phyloP scores from a whole-genome alignment of 2,797 vertebrate species.

The Rachycentron canadum region DNA sequence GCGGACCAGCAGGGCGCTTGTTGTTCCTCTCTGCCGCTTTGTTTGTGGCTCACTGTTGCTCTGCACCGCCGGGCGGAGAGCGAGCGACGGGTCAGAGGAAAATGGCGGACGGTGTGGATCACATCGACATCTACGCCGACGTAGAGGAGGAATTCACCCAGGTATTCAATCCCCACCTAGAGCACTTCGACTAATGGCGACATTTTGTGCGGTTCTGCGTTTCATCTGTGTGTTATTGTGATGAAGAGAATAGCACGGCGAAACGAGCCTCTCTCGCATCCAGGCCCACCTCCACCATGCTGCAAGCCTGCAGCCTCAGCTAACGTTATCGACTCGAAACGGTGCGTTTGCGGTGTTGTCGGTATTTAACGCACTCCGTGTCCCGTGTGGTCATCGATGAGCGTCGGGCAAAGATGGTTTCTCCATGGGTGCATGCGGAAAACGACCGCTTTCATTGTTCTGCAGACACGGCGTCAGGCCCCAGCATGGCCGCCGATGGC shows the following conservation, averaged over 20 bases:
- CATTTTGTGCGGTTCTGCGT: accelerated
- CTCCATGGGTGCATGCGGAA: accelerated
- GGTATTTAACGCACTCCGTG: accelerated
- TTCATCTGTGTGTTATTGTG: accelerated
- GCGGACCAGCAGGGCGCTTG: constrained; percentile 31
- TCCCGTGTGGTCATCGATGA: not conserved
- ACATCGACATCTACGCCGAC: constrained; percentile 98
- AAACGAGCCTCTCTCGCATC: not conserved
- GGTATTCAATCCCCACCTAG: constrained; percentile 76
- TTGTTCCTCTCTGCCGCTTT: constrained; percentile 35
- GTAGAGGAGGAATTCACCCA: constrained; percentile 98
- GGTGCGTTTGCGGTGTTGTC: not conserved
- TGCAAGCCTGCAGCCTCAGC: constrained; percentile 44
- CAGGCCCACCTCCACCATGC: constrained; percentile 55
- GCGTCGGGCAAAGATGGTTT: accelerated
- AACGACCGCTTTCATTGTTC: not conserved
- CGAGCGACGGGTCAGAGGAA: constrained; percentile 79
- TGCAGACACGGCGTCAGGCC: constrained; percentile 19
- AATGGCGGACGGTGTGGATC: constrained; percentile 99
- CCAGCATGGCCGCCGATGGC: constrained; percentile 42
- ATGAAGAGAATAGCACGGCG: accelerated
- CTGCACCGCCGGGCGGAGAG: constrained; percentile 51
- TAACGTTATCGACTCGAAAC: not conserved
- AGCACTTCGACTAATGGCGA: accelerated
- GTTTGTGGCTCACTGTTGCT: constrained; percentile 45